phyloP scores from a whole-genome alignment of 2,888 invertebrate genomes.

The Nephrotoma guestfalica region DNA sequence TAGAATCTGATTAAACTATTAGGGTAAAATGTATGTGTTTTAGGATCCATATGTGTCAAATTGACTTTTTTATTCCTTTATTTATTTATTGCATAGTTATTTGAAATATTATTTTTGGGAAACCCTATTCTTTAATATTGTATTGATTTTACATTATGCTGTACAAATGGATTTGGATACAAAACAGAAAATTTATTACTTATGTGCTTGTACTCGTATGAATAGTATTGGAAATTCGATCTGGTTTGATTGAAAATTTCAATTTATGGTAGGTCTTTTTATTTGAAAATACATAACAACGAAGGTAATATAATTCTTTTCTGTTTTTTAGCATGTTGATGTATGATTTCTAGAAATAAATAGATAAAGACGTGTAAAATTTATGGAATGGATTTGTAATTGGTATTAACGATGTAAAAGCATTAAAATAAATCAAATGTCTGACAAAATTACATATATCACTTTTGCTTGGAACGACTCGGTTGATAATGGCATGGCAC shows the following conservation, averaged over 20 bases:
- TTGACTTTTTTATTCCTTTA: not conserved
- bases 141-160: not conserved
- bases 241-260: not conserved
- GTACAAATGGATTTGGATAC: not conserved
- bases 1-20: not conserved
- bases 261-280: not conserved
- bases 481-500: too few species aligned
- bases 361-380: too few species aligned
- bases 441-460: too few species aligned
- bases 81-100: not conserved
- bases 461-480: too few species aligned
- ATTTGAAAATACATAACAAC: not conserved
- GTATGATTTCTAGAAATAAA: not conserved
- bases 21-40: not conserved
- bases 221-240: not conserved
- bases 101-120: not conserved
- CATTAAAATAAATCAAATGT: too few species aligned
- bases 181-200: not conserved
- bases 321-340: not conserved
- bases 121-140: not conserved
- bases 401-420: too few species aligned
- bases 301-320: not conserved
- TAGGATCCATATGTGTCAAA: not conserved
- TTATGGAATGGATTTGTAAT: too few species aligned
- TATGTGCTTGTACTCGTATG: not conserved